phyloP scores from a whole-genome alignment of 2,888 invertebrate genomes.

The Protodeltote pygarga region DNA sequence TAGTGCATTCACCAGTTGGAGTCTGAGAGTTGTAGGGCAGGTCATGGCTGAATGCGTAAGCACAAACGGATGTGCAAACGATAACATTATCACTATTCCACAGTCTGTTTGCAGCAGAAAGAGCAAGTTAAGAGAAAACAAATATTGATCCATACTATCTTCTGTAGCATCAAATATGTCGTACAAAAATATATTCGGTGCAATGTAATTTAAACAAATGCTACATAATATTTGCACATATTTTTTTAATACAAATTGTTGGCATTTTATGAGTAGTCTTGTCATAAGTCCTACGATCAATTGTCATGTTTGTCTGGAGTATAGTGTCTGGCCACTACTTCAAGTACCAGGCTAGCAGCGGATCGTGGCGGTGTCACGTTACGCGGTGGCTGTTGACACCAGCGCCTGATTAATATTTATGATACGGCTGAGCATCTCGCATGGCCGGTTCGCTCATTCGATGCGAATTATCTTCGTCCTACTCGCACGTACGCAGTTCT shows the following conservation, averaged over 20 bases:
- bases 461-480: constrained; percentile 79
- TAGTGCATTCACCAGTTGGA: constrained; percentile 69
- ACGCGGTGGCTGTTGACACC: constrained; percentile 87
- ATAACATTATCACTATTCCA: constrained; percentile 75
- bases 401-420: constrained; percentile 87
- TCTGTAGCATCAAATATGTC: constrained; percentile 11
- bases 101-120: constrained; percentile 53
- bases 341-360: constrained; percentile 81
- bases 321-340: constrained; percentile 67
- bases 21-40: constrained; percentile 78
- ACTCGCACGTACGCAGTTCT: constrained; percentile 64
- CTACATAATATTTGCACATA: constrained; percentile 7
- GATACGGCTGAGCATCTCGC: constrained; percentile 86
- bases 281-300: constrained; percentile 46
- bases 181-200: constrained; percentile 4
- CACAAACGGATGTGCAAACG: constrained; percentile 80
- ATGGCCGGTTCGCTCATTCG: constrained; percentile 83
- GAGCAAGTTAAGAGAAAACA: constrained; percentile 49
- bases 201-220: neutral
- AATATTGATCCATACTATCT: constrained; percentile 50
- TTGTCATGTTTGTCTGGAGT: constrained; percentile 59
- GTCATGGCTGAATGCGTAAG: constrained; percentile 83
- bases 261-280: constrained; percentile 40
- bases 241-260: constrained; percentile 12
- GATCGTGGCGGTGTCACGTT: constrained; percentile 84